Conservation (phyloP, 1,140 invertebrate genomes). For the Agrypnia vestita region DNA sequence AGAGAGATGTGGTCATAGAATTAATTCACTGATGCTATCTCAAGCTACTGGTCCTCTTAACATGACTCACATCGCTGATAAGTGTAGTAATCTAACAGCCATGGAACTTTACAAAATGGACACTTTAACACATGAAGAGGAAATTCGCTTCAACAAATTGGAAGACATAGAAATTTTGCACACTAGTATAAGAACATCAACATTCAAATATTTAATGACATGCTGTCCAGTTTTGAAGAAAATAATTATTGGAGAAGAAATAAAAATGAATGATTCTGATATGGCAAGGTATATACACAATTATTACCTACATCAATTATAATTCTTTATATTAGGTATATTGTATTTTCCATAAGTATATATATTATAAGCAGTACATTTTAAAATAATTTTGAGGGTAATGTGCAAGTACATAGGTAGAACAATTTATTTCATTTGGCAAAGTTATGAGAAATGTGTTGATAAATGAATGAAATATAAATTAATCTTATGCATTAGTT, state of each 20-base stretch:
- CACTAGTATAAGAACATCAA: conserved; percentile 73
- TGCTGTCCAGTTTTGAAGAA: conserved; percentile 75
- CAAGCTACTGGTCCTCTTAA: conserved; percentile 74
- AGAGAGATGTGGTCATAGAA: conserved; percentile 73
- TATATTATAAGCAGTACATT: not conserved
- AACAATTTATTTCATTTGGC: too few species aligned
- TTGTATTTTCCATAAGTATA: not conserved
- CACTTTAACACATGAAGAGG: conserved; percentile 73
- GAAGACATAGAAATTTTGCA: conserved; percentile 78
- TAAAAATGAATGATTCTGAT: conserved; percentile 77
- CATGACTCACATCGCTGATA: conserved; percentile 74
- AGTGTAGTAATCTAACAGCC: conserved; percentile 73
- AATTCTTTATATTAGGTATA: not conserved
- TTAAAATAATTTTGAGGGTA: too few species aligned
- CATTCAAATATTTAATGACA: conserved; percentile 75
- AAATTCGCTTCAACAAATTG: conserved; percentile 75
- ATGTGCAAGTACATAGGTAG: too few species aligned
- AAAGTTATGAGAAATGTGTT: too few species aligned
- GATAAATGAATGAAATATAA: too few species aligned
- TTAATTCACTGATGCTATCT: conserved; percentile 77
- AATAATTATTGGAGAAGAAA: conserved; percentile 75
- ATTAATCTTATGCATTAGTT: too few species aligned
- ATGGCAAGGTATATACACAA: conserved; percentile 73
- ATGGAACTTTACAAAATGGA: conserved; percentile 78
- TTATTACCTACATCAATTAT: conserved; percentile 21